Percentiles rank a stretch among this genome's conserved stretches.
phyloP scores from a whole-genome alignment of 2,888 invertebrate species.

The Lathronympha strigana region DNA sequence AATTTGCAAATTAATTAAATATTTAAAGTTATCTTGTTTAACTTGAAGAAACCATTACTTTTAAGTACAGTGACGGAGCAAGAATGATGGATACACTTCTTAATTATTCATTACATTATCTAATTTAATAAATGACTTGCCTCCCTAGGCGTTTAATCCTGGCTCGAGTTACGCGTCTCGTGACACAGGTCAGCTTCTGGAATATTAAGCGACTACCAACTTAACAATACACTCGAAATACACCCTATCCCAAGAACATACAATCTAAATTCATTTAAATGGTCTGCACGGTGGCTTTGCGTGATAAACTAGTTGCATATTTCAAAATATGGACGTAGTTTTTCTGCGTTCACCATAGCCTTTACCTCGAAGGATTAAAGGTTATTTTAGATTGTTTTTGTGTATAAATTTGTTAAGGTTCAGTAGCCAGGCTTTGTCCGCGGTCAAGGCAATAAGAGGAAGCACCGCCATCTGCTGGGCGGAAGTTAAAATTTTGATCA shows the following conservation, averaged over 20 bases:
- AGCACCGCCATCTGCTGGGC: constrained; percentile 34
- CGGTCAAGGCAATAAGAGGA: constrained; percentile 41
- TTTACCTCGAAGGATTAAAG: constrained; percentile 2
- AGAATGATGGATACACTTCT: constrained; percentile 12
- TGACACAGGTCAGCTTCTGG: constrained; percentile 33
- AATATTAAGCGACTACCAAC: constrained; percentile 36
- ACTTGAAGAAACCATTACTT: too few relatives aligned
- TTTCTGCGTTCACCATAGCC: constrained; percentile 1
- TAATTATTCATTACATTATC: constrained; percentile 35
- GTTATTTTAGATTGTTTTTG: not conserved
- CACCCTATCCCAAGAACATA: constrained; percentile 6
- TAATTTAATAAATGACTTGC: constrained; percentile 34
- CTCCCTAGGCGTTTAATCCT: constrained; percentile 31
- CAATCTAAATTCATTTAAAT: not conserved
- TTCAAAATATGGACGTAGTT: constrained; percentile 25
- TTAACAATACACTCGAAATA: not conserved
- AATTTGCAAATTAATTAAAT: too few relatives aligned
- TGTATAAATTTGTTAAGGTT: constrained; percentile 15
- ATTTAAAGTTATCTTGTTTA: too few relatives aligned
- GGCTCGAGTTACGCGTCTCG: constrained; percentile 24
- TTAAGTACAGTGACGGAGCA: not conserved
- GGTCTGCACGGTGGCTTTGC: not conserved
- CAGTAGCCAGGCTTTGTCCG: constrained; percentile 33
- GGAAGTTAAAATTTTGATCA: constrained; percentile 38
- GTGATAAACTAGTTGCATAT: constrained; percentile 41